phyloP scores from a whole-genome alignment of 2,113 vertebrate genomes.

The Oryzias curvinotus region DNA sequence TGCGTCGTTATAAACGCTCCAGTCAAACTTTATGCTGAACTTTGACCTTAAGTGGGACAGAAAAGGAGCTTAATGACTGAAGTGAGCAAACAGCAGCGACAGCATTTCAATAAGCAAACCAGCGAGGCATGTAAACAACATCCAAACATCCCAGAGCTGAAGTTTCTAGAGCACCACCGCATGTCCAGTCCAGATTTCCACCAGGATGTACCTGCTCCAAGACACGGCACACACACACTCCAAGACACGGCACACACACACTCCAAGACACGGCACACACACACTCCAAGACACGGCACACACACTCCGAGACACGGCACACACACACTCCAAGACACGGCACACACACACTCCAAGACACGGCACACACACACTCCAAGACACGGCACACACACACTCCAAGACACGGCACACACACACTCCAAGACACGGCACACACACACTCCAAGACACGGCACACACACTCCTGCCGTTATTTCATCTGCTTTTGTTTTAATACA shows the following conservation, averaged over 20 bases:
- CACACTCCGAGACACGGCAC: too few relatives aligned
- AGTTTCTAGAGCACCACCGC: background rate
- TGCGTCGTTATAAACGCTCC: slow-evolving; percentile 12
- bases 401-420: too few relatives aligned
- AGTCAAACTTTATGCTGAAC: slow-evolving; percentile 42
- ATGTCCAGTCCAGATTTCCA: background rate
- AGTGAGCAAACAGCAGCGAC: slow-evolving; percentile 48
- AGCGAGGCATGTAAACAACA: background rate
- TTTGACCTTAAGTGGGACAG: slow-evolving; percentile 9
- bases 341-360: slow-evolving; percentile 8
- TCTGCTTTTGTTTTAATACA: slow-evolving; percentile 73
- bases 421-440: slow-evolving; percentile 8
- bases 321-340: slow-evolving; percentile 7
- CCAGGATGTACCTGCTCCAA: background rate
- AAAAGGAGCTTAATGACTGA: slow-evolving; percentile 25
- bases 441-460: slow-evolving; percentile 1
- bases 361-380: too few relatives aligned
- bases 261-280: too few relatives aligned
- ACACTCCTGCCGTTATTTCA: slow-evolving; percentile 47
- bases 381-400: too few relatives aligned
- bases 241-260: too few relatives aligned
- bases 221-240: slow-evolving; percentile 7
- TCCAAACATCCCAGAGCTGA: background rate
- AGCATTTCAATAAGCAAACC: slow-evolving; percentile 8
- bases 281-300: too few relatives aligned